A percentile compares a stretch with the other conserved stretches of the same genome.
Conservation (phyloP, 2,888 invertebrate species). For the Lysandra bellargus region DNA sequence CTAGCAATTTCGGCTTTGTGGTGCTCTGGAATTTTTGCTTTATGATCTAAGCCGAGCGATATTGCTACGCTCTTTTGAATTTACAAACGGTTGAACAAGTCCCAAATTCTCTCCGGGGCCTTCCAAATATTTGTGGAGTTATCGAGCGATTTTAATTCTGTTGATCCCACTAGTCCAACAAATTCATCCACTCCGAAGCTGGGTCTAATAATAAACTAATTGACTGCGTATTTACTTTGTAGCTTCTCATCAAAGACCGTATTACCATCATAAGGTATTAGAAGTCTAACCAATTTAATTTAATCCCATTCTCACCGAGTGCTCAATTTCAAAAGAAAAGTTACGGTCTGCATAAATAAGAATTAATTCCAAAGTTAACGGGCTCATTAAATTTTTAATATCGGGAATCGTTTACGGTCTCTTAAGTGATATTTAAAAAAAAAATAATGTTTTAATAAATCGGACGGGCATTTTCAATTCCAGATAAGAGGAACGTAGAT, state of each 20-base stretch:
- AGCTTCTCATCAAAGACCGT: not conserved
- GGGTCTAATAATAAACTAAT: not conserved
- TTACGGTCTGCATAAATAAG: constrained; percentile 4
- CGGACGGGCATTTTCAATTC: constrained; percentile 53
- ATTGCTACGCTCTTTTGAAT: constrained; percentile 42
- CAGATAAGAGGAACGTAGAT: constrained; percentile 60
- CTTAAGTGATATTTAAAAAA: not conserved
- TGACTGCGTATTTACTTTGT: not conserved
- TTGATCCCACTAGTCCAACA: not conserved
- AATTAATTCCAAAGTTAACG: not conserved
- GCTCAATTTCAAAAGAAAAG: not conserved
- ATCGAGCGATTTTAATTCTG: not conserved
- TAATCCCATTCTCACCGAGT: not conserved
- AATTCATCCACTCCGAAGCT: not conserved
- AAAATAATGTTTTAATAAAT: constrained; percentile 38
- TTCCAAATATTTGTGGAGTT: constrained; percentile 1
- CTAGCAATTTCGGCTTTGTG: constrained; percentile 59
- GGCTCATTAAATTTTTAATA: constrained; percentile 13
- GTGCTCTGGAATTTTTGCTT: constrained; percentile 55
- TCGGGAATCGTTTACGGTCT: not conserved
- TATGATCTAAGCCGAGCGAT: constrained; percentile 43
- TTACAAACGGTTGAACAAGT: constrained; percentile 36
- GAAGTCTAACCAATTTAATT: not conserved
- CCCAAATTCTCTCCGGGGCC: constrained; percentile 14
- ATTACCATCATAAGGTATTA: not conserved